phyloP scores from a whole-genome alignment of 2,888 invertebrate genomes.

The Cerastis rubricosa region DNA sequence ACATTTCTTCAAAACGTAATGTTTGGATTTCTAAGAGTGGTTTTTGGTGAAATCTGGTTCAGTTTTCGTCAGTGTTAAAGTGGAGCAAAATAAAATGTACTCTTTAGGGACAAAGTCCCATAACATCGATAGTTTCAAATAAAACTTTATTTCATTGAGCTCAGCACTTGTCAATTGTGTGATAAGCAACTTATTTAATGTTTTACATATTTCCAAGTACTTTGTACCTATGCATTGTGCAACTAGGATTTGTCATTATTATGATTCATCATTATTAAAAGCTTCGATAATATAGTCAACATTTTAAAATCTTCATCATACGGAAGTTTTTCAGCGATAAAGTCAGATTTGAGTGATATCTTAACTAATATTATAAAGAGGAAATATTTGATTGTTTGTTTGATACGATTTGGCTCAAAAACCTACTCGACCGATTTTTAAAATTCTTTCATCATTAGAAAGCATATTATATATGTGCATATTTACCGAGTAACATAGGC shows the following conservation, averaged over 20 bases:
- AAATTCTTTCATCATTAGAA: too few species aligned
- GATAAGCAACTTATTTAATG: constrained; percentile 55
- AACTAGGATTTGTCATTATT: constrained; percentile 20
- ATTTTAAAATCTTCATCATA: neutral
- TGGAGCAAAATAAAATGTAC: neutral
- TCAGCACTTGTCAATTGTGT: constrained; percentile 34
- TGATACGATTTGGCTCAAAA: too few species aligned
- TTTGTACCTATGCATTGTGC: constrained; percentile 50
- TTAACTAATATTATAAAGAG: too few species aligned
- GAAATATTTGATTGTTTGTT: too few species aligned
- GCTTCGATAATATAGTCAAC: neutral
- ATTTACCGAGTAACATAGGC: too few species aligned
- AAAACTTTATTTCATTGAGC: constrained; percentile 36
- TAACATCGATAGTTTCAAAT: neutral
- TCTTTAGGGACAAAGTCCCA: neutral
- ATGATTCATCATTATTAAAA: constrained; percentile 22
- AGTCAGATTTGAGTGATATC: too few species aligned
- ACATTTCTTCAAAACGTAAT: neutral
- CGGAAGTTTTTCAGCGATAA: neutral
- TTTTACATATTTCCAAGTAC: constrained; percentile 37
- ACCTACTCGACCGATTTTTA: too few species aligned
- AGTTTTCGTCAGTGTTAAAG: too few species aligned
- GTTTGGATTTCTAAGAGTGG: neutral
- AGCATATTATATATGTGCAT: too few species aligned
- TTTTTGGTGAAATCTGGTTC: neutral